Conservation (phyloP, 2,113 vertebrate genomes). For the Xyrauchen texanus region DNA sequence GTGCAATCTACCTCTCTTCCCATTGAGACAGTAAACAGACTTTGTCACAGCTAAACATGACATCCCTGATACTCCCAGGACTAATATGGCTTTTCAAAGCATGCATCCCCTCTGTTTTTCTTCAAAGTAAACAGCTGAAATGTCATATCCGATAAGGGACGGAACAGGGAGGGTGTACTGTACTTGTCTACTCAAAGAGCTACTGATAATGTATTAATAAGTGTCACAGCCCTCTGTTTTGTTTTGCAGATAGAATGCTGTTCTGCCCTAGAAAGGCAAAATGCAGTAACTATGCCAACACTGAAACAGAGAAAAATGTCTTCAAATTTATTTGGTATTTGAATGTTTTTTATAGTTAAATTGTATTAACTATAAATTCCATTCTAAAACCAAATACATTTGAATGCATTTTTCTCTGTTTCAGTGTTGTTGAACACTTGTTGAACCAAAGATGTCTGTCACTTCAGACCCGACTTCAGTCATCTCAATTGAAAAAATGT, state of each 20-base stretch:
- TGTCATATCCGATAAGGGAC: slow-evolving; percentile 18
- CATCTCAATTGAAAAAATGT: too few species aligned
- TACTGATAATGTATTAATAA: slow-evolving; percentile 21
- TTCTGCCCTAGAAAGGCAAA: too few species aligned
- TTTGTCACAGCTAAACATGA: slow-evolving; percentile 27
- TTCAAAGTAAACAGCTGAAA: slow-evolving; percentile 35
- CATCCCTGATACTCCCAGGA: slow-evolving; percentile 14
- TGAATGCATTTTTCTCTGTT: too few species aligned
- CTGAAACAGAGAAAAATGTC: too few species aligned
- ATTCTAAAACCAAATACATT: too few species aligned
- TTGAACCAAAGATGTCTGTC: too few species aligned
- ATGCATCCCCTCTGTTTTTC: slow-evolving; percentile 22
- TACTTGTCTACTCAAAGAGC: background rate
- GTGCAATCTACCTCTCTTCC: slow-evolving; percentile 58
- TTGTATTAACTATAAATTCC: too few species aligned
- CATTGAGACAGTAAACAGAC: slow-evolving; percentile 9
- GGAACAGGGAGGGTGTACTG: background rate
- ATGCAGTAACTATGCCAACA: too few species aligned
- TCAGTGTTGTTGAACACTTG: too few species aligned
- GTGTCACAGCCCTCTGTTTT: background rate
- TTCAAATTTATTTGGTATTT: too few species aligned
- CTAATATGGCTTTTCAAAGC: slow-evolving; percentile 18
- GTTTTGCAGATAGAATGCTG: background rate
- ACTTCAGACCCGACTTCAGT: too few species aligned
- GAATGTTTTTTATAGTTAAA: too few species aligned